A percentile compares a stretch with the other conserved stretches of the same genome.
These are phyloP conservation scores for Morone saxatilis DNA, from an alignment of 2,113 vertebrate species.

Conservation along the genomic window DNA sequence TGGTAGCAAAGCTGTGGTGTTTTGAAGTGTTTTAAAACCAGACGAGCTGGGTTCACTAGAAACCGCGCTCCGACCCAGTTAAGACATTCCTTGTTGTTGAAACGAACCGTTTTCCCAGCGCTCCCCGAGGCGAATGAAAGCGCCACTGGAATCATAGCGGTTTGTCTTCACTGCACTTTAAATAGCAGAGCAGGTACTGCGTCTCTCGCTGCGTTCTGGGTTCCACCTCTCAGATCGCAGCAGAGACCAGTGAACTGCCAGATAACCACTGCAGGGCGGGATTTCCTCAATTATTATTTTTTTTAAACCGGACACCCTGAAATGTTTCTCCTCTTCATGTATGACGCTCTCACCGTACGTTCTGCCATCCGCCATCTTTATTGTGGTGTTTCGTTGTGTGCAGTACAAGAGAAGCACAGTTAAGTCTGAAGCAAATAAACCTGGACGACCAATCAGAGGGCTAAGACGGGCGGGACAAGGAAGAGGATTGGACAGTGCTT, in stretches of 20 bases:
- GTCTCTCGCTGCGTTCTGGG: slow-evolving; percentile 13
- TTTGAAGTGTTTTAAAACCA: slow-evolving; percentile 37
- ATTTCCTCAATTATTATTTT: slow-evolving; percentile 10
- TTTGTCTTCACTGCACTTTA: slow-evolving; percentile 53
- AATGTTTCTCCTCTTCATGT: slow-evolving; percentile 30
- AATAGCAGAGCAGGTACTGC: slow-evolving; percentile 47
- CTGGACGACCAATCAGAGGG: slow-evolving; percentile 84
- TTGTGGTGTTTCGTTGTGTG: slow-evolving; percentile 90
- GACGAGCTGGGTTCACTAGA: slow-evolving; percentile 3
- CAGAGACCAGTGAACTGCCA: slow-evolving; percentile 6
- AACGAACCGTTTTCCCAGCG: slow-evolving; percentile 20
- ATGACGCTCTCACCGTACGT: slow-evolving; percentile 48
- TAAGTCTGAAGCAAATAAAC: slow-evolving; percentile 88
- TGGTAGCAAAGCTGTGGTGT: slow-evolving; percentile 30
- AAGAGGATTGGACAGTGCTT: neutral
- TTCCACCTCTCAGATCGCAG: slow-evolving; percentile 6
- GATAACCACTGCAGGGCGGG: neutral
- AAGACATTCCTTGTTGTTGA: slow-evolving; percentile 40
- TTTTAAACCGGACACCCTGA: slow-evolving; percentile 10
- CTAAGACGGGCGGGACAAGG: neutral
- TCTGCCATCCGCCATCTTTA: slow-evolving; percentile 85
- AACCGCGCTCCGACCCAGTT: slow-evolving; percentile 45
- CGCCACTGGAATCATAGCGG: slow-evolving; percentile 36
- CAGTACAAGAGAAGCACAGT: slow-evolving; percentile 88
- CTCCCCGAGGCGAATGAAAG: slow-evolving; percentile 44